Base-by-base conservation (phyloP, 1,140 invertebrate species). In the Zaprionus ghesquierei region DNA sequence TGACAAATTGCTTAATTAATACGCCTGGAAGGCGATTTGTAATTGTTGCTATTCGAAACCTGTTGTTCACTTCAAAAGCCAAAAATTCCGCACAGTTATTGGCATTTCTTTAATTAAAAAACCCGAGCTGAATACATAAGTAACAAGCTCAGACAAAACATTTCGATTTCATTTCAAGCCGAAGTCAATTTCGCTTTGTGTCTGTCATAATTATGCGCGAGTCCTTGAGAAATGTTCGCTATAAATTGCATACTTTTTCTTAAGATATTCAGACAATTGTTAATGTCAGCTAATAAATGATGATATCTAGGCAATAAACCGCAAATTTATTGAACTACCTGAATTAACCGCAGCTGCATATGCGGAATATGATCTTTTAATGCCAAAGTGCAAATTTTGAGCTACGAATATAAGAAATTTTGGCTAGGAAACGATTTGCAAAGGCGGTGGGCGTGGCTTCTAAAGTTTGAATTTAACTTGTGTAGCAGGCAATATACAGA, bases 1-100 rank as follows among this genome's bases (percentile, higher is more conserved):
- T 87, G 84, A 89, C 84, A 87, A 87, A 87, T 87, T 87, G 80
- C 85, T 87, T 89, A 87, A 87, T 84, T 87, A 87, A 89, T 80
- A 61, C 77, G 55, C 75, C 53, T 74, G 53, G 79, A 86, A 72
- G 78, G 71, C 84, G 71, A 89, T 89, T 89, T 87, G 76, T 79
- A 62, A 73, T 62, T 53, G 22, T 59, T 72, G 51, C 61, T 44
- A 44, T 44, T 46, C 20, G 38, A 61, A 68, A 66, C 63, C 54
- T 53, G 63, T 72, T 72, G 31, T 35, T 41, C n/a, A 72, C 62
- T 29, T 72, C 69, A 72, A 72, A 72, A 54, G 54, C 33, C 69
- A 35, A 59, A n/a, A 60, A 60, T n/a, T 13, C 54, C 63, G 85
- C 80, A 53, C 62, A 75, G 81, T 74, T 85, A 66, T 69, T 80